Conservation (phyloP, 2,113 vertebrate genomes). For the Aphyosemion australe region DNA sequence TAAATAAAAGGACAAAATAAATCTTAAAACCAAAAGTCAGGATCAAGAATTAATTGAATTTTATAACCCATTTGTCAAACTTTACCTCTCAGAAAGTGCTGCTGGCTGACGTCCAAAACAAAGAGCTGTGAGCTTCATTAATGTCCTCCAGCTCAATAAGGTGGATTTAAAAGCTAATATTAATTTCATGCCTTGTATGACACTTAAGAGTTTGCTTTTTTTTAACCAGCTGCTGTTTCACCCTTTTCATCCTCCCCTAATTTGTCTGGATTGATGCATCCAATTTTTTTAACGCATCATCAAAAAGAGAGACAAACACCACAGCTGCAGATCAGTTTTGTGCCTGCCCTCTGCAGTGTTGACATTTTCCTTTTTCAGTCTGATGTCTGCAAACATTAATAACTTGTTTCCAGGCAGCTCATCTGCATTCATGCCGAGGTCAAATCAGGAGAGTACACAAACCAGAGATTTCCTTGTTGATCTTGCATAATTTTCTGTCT, state of each 20-base stretch:
- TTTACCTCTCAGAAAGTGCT: background rate
- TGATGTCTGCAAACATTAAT: conserved; percentile 8
- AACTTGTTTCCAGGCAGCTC: conserved; percentile 1
- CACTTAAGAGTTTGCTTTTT: background rate
- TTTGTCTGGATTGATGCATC: background rate
- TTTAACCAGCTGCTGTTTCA: no score
- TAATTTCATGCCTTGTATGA: background rate
- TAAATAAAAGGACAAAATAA: background rate
- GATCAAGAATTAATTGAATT: background rate
- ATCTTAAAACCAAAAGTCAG: no score
- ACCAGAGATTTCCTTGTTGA: background rate
- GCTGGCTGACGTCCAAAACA: background rate
- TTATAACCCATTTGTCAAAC: background rate
- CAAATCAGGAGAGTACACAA: conserved; percentile 4
- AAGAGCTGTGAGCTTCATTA: background rate
- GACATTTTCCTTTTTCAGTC: conserved; percentile 1
- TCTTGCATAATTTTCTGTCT: background rate
- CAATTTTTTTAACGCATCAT: background rate
- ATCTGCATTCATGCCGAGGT: conserved; percentile 25
- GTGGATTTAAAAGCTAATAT: background rate
- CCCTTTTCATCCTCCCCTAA: background rate
- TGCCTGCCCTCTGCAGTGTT: background rate
- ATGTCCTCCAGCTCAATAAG: background rate
- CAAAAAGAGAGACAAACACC: background rate
- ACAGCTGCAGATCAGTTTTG: background rate